Evolutionary conservation across 2,797 vertebrate species (phyloP).

Genomic region (Acrossocheilus fasciatus): DNA sequence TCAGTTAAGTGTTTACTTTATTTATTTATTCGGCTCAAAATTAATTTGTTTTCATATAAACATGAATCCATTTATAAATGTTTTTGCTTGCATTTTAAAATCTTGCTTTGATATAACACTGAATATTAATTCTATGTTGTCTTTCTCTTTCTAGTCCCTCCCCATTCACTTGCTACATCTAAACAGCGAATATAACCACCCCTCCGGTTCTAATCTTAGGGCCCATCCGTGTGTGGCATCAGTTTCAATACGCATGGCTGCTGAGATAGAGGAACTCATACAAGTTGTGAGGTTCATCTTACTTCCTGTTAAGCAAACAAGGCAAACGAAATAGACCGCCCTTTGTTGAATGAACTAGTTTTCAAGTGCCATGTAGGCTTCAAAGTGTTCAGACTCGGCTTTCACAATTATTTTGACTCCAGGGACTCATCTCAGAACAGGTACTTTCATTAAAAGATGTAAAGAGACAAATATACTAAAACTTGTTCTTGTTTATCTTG

Average conservation of each 20-base stretch:
- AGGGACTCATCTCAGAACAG: slow-evolving; percentile 52
- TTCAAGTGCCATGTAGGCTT: slow-evolving; percentile 37
- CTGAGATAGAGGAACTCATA: slow-evolving; percentile 84
- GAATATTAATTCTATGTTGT: not conserved
- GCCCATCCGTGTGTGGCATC: slow-evolving; percentile 76
- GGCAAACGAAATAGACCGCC: slow-evolving; percentile 71
- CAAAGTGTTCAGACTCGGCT: slow-evolving; percentile 32
- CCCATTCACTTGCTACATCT: slow-evolving; percentile 47
- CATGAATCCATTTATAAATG: not conserved
- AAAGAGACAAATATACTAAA: not conserved
- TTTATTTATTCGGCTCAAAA: not conserved
- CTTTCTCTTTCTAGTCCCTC: slow-evolving; percentile 14
- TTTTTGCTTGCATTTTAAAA: not conserved
- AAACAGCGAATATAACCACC: slow-evolving; percentile 57
- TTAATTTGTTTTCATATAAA: not conserved
- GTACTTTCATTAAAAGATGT: slow-evolving; percentile 47
- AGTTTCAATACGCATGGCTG: slow-evolving; percentile 74
- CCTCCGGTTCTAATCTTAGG: slow-evolving; percentile 77
- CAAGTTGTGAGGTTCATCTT: slow-evolving; percentile 75
- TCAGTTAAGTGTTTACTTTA: not conserved
- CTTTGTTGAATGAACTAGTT: slow-evolving; percentile 53
- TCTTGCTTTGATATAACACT: not conserved
- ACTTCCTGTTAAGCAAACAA: slow-evolving; percentile 81
- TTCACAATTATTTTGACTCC: slow-evolving; percentile 40
- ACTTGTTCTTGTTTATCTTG: slow-evolving; percentile 5